phyloP scores from a whole-genome alignment of 2,113 vertebrate genomes.

The Artemisiospiza belli region DNA sequence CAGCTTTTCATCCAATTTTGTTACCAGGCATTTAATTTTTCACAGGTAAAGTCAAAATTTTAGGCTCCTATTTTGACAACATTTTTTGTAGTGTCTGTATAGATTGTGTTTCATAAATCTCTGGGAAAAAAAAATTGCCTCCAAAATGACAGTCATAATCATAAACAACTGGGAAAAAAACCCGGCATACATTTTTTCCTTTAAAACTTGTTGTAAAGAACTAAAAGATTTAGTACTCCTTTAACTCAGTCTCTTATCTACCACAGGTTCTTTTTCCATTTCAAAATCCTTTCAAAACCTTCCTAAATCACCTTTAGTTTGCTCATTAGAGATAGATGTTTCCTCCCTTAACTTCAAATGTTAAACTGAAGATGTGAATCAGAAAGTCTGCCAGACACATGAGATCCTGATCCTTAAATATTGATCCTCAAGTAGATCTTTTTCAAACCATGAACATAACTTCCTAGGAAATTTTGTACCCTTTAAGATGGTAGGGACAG shows the following conservation, averaged over 20 bases:
- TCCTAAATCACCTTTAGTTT: neutral
- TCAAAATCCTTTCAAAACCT: neutral
- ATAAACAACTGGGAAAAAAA: neutral
- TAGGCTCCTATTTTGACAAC: neutral
- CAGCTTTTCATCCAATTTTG: neutral
- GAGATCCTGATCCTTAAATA: neutral
- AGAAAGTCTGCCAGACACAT: neutral
- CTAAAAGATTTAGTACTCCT: neutral
- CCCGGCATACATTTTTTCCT: accelerated
- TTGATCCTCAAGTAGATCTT: neutral
- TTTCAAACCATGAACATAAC: neutral
- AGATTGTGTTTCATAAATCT: neutral
- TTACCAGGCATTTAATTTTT: neutral
- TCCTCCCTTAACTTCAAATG: neutral
- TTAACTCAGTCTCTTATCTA: neutral
- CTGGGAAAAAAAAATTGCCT: neutral
- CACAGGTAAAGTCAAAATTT: neutral
- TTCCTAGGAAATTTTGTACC: neutral
- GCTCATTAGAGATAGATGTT: neutral
- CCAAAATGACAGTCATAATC: neutral
- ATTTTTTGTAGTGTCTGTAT: neutral
- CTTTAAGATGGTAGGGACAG: neutral
- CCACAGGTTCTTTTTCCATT: neutral
- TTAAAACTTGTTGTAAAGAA: neutral
- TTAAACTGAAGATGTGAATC: neutral